Evolutionary conservation across 2,888 invertebrate genomes (phyloP), one percentile per base, ranked within the genome.

Genomic region (Microchrysa polita): DNA sequence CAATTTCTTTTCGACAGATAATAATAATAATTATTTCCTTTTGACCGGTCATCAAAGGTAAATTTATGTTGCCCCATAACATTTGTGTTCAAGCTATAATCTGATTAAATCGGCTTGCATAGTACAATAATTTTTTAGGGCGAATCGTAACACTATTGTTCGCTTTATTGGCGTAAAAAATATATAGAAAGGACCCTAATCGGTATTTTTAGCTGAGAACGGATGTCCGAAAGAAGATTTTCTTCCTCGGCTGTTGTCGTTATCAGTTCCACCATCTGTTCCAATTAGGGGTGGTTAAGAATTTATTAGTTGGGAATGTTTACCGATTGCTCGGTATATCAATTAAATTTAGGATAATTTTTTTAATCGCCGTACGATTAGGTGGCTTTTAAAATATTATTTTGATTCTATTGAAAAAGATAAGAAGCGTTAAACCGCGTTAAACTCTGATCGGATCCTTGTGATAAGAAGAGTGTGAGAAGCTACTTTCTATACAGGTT

Each of bases 41-140:
- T 67, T 67, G 52, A 67, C 67, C 67, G 65, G 65, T 65, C 44
- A 67, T 67, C 52, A 42, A 27, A 53, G 52, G 53, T 67, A 67
- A 52, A 53, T 48, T 48, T 34, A 44, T 63, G 10, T 12, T 12
- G 34, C 60, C 65, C n/a, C 14, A 48, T 12, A 48, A 23, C 23
- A 14, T 63, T 63, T 42, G 34, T 63, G 16, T 10, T 40, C 5
- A 40, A 27, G 61, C 42, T 63, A n/a, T n/a, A 63, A 63, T 63
- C 61, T 40, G 61, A 63, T 63, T 63, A 40, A 16, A 18, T 63
- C 40, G 34, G n/a, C n/a, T n/a, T n/a, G n/a, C n/a, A n/a, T n/a
- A n/a, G n/a, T n/a, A n/a, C 18, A 10, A 2, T 60, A n/a, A n/a
- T 4, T 34, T 23, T 60, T 34, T 63, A 63, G 61, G 61, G 61